These are phyloP conservation scores for Alouatta palliata DNA, from an alignment of 2,113 vertebrate species.

Conservation along the genomic window DNA sequence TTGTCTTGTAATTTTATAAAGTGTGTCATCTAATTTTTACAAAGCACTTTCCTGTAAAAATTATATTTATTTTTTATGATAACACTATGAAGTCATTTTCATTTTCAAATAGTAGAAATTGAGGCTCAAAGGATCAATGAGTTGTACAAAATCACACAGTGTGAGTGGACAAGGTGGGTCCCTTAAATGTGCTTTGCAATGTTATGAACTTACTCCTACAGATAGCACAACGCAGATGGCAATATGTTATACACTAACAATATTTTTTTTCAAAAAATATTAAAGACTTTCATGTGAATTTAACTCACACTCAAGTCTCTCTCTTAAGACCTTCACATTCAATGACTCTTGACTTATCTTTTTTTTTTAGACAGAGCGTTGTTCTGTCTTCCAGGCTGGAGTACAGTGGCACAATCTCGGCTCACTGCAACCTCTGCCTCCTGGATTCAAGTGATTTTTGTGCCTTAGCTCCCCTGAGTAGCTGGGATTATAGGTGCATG, in stretches of 20 bases:
- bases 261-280: neutral
- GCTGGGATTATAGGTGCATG: no score
- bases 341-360: neutral
- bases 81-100: neutral
- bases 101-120: conserved; percentile 7
- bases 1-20: neutral
- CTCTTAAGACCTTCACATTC: neutral
- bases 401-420: no score
- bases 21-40: neutral
- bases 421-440: no score
- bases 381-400: no score
- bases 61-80: neutral
- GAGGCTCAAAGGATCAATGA: neutral
- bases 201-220: neutral
- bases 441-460: fast-evolving
- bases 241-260: neutral
- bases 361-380: neutral
- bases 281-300: neutral
- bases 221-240: neutral
- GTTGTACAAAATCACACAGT: neutral
- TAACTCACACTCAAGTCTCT: neutral
- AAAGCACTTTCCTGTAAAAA: neutral
- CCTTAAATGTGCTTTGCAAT: neutral
- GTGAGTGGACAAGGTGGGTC: neutral
- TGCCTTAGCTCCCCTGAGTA: no score